A percentile compares a stretch with the other conserved stretches of the same genome.
phyloP scores from a whole-genome alignment of 1,140 invertebrate genomes.

The Micrasema longulum region DNA sequence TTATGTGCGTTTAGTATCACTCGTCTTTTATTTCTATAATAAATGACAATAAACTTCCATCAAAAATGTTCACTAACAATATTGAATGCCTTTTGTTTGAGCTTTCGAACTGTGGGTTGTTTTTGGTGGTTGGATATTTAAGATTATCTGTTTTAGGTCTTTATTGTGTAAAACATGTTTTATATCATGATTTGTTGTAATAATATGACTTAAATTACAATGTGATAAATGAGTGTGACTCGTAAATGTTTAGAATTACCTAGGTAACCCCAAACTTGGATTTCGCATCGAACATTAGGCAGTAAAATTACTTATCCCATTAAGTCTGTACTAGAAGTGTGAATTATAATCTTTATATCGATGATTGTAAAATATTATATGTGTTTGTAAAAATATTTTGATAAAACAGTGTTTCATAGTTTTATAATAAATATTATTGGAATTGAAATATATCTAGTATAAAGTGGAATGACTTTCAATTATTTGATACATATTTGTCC shows the following conservation, averaged over 20 bases:
- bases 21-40: too few species aligned
- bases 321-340: not conserved
- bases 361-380: slow-evolving; percentile 16
- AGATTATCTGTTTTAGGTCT: too few species aligned
- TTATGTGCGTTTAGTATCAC: too few species aligned
- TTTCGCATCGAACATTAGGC: too few species aligned
- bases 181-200: not conserved
- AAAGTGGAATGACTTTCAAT: slow-evolving; percentile 35
- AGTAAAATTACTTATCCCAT: not conserved
- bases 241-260: not conserved
- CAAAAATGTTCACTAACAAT: too few species aligned
- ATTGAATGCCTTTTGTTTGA: too few species aligned
- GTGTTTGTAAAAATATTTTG: slow-evolving; percentile 26
- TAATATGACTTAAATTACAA: not conserved
- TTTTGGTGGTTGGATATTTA: too few species aligned
- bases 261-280: too few species aligned
- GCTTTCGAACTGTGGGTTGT: too few species aligned
- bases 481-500: slow-evolving; percentile 24
- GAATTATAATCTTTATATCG: not conserved
- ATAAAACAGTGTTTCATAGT: slow-evolving; percentile 38
- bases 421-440: slow-evolving; percentile 37
- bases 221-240: slow-evolving; percentile 1
- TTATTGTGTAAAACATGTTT: not conserved
- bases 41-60: too few species aligned
- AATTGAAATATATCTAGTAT: slow-evolving; percentile 38